Conservation (phyloP, 1,140 invertebrate species). For the Aphis gossypii region DNA sequence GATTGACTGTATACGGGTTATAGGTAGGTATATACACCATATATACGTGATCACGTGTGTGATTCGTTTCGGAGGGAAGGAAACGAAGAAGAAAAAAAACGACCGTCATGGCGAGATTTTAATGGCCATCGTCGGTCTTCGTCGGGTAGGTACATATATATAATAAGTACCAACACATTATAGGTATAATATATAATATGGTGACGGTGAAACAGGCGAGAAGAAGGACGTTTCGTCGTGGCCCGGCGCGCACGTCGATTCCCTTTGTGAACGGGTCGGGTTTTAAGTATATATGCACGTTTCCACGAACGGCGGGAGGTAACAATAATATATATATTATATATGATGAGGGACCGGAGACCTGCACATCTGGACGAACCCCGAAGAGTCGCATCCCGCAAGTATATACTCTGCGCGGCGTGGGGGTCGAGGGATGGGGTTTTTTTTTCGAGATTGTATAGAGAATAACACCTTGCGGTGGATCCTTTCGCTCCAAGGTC, state of each 20-base stretch:
- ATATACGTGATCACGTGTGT: not conserved
- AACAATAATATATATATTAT: not conserved
- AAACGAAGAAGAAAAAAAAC: not conserved
- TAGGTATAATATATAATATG: not conserved
- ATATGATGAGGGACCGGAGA: conserved; percentile 29
- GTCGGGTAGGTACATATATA: not conserved
- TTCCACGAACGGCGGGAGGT: conserved; percentile 57
- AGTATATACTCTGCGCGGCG: not conserved
- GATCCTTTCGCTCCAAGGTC: conserved; percentile 1
- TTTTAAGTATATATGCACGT: conserved; percentile 30
- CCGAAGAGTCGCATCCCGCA: conserved; percentile 1
- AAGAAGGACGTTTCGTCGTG: not conserved
- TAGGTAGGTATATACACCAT: not conserved
- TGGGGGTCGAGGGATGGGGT: not conserved
- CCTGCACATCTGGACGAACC: conserved; percentile 48
- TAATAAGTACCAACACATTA: not conserved
- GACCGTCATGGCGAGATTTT: conserved; percentile 47
- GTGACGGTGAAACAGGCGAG: not conserved
- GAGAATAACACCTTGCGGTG: conserved; percentile 42
- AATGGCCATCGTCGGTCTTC: conserved; percentile 32
- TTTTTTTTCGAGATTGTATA: not conserved
- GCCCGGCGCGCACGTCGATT: conserved; percentile 47
- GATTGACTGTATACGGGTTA: not conserved
- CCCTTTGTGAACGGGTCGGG: conserved; percentile 36
- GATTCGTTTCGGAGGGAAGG: not conserved